phyloP scores from a whole-genome alignment of 2,888 invertebrate species.

The Ommatoiulus sabulosus region DNA sequence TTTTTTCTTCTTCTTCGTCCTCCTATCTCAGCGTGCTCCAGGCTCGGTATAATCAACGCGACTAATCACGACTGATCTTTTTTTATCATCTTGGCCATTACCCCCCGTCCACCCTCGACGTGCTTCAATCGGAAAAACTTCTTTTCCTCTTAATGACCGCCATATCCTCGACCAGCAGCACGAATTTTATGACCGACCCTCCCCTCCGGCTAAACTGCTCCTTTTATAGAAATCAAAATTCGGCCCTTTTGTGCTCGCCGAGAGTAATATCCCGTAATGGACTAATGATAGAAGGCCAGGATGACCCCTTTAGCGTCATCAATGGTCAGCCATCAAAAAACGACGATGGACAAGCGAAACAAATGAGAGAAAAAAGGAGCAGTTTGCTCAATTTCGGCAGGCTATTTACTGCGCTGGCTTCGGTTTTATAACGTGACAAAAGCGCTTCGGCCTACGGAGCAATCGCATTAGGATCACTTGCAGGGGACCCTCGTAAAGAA shows the following conservation, averaged over 20 bases:
- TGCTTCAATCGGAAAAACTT: constrained; percentile 12
- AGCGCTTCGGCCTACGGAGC: background rate
- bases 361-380: background rate
- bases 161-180: constrained; percentile 1
- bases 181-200: constrained; percentile 6
- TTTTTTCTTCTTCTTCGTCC: background rate
- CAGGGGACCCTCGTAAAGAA: background rate
- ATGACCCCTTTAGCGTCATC: background rate
- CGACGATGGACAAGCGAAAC: background rate
- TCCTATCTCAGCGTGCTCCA: constrained; percentile 19
- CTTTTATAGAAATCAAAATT: background rate
- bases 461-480: background rate
- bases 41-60: background rate
- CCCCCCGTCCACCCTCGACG: background rate
- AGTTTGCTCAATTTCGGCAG: background rate
- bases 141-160: constrained; percentile 9
- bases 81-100: background rate
- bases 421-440: constrained; percentile 20
- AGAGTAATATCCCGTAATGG: constrained; percentile 12
- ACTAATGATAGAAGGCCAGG: constrained; percentile 4
- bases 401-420: background rate
- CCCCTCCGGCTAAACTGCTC: background rate
- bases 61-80: constrained; percentile 36
- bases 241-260: background rate
- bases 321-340: background rate